phyloP scores from a whole-genome alignment of 2,888 invertebrate genomes.

The Crossocerus cetratus region DNA sequence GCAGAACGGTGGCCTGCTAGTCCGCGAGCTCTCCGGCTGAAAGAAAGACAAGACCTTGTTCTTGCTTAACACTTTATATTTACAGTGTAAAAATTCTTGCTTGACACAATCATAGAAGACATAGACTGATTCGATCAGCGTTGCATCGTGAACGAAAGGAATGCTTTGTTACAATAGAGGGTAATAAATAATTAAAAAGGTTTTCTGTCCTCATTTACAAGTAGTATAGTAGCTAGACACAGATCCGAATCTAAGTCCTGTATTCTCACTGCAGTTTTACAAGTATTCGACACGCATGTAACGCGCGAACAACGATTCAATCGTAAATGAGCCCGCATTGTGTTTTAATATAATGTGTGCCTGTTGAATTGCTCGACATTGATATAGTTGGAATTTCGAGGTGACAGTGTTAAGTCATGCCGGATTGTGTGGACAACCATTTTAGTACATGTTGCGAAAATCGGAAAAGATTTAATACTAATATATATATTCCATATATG shows the following conservation, averaged over 20 bases:
- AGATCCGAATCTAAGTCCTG: slow-evolving; percentile 31
- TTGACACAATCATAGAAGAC: slow-evolving; percentile 39
- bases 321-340: too few species aligned
- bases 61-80: slow-evolving; percentile 46
- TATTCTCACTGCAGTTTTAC: background rate
- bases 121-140: background rate
- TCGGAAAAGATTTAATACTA: slow-evolving; percentile 35
- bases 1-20: too few species aligned
- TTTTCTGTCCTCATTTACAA: slow-evolving; percentile 22
- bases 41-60: slow-evolving; percentile 30
- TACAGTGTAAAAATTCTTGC: slow-evolving; percentile 46
- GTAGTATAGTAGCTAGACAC: slow-evolving; percentile 28
- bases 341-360: too few species aligned
- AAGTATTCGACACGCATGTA: too few species aligned
- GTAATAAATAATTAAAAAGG: slow-evolving; percentile 31
- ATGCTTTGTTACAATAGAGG: slow-evolving; percentile 16
- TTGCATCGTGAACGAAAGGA: slow-evolving; percentile 5
- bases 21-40: background rate
- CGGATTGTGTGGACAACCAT: slow-evolving; percentile 34
- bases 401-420: too few species aligned
- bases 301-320: slow-evolving; percentile 3
- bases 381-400: too few species aligned
- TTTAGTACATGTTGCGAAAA: slow-evolving; percentile 40
- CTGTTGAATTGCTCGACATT: too few species aligned
- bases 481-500: slow-evolving; percentile 25